Evolutionary conservation across 2,113 vertebrate genomes (phyloP).

Genomic region (Holacanthus passer): DNA sequence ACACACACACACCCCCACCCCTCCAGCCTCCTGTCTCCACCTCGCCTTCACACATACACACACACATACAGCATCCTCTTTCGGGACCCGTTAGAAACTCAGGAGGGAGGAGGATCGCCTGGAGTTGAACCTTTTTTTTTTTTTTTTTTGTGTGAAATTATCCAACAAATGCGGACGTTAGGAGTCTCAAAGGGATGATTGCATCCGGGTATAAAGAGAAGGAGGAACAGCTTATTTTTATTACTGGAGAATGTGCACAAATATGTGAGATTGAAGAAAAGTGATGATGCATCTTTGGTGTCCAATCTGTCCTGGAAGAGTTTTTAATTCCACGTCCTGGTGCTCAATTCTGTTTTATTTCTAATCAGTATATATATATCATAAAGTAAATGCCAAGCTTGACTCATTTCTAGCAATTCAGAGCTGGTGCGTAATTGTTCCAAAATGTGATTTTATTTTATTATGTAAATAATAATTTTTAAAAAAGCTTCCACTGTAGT

Average conservation of each 20-base stretch:
- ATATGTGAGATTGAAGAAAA: neutral
- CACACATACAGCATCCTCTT: constrained; percentile 43
- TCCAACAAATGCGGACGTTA: constrained; percentile 21
- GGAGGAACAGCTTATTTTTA: neutral
- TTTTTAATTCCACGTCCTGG: neutral
- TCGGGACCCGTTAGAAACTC: constrained; percentile 59
- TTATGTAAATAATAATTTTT: neutral
- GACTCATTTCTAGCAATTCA: too few relatives aligned
- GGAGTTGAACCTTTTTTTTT: constrained; percentile 40
- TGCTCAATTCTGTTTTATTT: neutral
- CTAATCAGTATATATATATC: neutral
- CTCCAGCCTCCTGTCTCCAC: constrained; percentile 36
- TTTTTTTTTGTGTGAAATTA: too few relatives aligned
- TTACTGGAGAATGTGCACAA: neutral
- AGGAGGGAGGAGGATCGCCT: constrained; percentile 45
- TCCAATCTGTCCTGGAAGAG: accelerated
- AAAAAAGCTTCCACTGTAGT: neutral
- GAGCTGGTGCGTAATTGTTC: constrained; percentile 37
- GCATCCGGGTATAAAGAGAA: constrained; percentile 18
- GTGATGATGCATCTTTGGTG: neutral
- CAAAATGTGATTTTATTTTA: neutral
- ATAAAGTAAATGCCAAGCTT: neutral
- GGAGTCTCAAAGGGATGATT: constrained; percentile 7
- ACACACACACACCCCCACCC: constrained; percentile 32
- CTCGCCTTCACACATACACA: constrained; percentile 17